These are phyloP conservation scores for Clunio marinus DNA, from an alignment of 2,888 invertebrate species.

Conservation along the genomic window DNA sequence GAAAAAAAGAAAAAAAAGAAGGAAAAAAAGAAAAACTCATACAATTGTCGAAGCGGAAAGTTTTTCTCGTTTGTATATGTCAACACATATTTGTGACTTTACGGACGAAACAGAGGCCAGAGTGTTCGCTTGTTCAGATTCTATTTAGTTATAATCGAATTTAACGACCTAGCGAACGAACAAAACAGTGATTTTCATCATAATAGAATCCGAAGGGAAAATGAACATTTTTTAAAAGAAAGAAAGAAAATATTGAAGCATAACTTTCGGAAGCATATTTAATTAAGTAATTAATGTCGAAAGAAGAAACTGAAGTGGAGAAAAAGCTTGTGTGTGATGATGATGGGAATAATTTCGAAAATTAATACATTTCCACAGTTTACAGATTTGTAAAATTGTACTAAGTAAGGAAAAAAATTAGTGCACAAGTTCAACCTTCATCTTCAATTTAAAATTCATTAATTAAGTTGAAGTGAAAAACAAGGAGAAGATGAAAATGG, in stretches of 20 bases:
- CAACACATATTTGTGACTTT: neutral
- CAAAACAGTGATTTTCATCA: constrained; percentile 38
- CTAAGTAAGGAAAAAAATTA: constrained; percentile 9
- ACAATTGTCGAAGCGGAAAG: neutral
- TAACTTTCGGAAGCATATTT: neutral
- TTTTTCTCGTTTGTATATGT: neutral
- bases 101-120: constrained; percentile 1
- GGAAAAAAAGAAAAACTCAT: constrained; percentile 13
- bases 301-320: too few species aligned
- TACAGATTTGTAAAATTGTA: neutral
- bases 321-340: too few species aligned
- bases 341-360: neutral
- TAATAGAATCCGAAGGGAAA: neutral
- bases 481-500: neutral
- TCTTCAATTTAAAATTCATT: constrained; percentile 36
- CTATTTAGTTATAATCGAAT: constrained; percentile 39
- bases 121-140: constrained; percentile 16
- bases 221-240: neutral
- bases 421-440: constrained; percentile 24
- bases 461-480: constrained; percentile 25
- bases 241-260: neutral
- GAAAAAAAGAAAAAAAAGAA: too few species aligned
- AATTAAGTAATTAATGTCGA: neutral
- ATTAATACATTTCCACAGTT: neutral
- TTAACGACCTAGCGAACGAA: constrained; percentile 38